phyloP scores from a whole-genome alignment of 2,888 invertebrate species.

The Pollenia angustigena region DNA sequence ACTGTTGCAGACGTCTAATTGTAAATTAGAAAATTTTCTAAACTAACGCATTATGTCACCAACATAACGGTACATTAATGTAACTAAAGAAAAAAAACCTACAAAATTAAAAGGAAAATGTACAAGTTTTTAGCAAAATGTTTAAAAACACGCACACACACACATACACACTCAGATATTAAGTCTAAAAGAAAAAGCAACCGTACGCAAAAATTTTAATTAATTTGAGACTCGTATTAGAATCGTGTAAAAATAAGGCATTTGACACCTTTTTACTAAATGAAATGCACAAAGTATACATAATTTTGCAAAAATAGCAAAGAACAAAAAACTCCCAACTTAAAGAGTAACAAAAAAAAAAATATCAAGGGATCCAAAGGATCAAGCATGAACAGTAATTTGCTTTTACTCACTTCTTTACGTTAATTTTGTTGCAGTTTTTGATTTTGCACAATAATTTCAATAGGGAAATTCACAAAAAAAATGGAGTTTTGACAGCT shows the following conservation, averaged over 20 bases:
- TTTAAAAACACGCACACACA: neutral
- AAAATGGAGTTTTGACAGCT: constrained; percentile 13
- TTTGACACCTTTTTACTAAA: constrained; percentile 71
- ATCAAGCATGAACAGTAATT: constrained; percentile 33
- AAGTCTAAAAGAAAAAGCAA: neutral
- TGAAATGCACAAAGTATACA: constrained; percentile 41
- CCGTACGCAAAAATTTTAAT: constrained; percentile 65
- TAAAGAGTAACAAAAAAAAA: constrained; percentile 14
- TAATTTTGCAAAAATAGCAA: constrained; percentile 3
- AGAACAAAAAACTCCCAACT: constrained; percentile 11
- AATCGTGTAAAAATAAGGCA: constrained; percentile 59
- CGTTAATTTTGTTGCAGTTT: neutral
- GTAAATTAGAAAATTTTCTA: constrained; percentile 69
- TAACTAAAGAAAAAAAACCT: constrained; percentile 23
- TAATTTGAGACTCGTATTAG: constrained; percentile 71
- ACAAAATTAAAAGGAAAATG: constrained; percentile 11
- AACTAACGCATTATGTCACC: constrained; percentile 70
- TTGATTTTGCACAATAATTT: constrained; percentile 20
- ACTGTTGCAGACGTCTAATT: constrained; percentile 58
- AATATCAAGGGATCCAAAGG: constrained; percentile 45
- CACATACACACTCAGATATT: neutral
- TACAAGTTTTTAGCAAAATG: constrained; percentile 34
- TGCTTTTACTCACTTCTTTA: neutral
- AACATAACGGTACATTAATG: constrained; percentile 60
- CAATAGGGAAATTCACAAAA: constrained; percentile 30